A percentile compares a stretch with the other conserved stretches of the same genome.
These are phyloP conservation scores for Pseudoips prasinana DNA, from an alignment of 2,888 invertebrate genomes.

Conservation along the genomic window DNA sequence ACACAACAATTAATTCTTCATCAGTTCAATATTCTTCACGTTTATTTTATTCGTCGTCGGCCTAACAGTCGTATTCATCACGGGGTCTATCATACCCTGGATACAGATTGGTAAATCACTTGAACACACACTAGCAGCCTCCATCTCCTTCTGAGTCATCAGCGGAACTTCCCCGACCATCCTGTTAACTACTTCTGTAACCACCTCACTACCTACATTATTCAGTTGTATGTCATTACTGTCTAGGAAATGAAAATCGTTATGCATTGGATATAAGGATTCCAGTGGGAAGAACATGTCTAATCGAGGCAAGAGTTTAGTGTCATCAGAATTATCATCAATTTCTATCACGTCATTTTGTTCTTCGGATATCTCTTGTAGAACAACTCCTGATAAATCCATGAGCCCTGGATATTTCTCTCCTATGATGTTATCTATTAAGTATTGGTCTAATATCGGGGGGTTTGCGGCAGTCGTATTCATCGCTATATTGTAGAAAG, in stretches of 20 bases:
- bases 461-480: slow-evolving; percentile 54
- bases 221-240: slow-evolving; percentile 53
- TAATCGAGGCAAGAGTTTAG: slow-evolving; percentile 63
- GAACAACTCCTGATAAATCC: slow-evolving; percentile 57
- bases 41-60: slow-evolving; percentile 71
- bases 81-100: slow-evolving; percentile 70
- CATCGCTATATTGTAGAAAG: slow-evolving; percentile 61
- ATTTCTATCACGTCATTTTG: slow-evolving; percentile 74
- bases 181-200: slow-evolving; percentile 53
- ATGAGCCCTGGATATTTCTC: slow-evolving; percentile 65
- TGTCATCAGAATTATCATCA: slow-evolving; percentile 75
- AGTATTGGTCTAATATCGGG: slow-evolving; percentile 65
- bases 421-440: slow-evolving; percentile 70
- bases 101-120: slow-evolving; percentile 61
- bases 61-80: slow-evolving; percentile 72
- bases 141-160: slow-evolving; percentile 57
- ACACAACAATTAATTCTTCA: slow-evolving; percentile 52
- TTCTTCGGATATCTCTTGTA: slow-evolving; percentile 59
- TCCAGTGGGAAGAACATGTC: slow-evolving; percentile 72
- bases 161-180: slow-evolving; percentile 64
- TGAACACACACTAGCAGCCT: slow-evolving; percentile 39
- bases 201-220: slow-evolving; percentile 42
- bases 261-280: slow-evolving; percentile 69
- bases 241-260: slow-evolving; percentile 72
- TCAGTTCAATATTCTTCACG: slow-evolving; percentile 75